Evolutionary conservation across 2,888 invertebrate genomes (phyloP).

Genomic region (Pristionchus exspectatus): DNA sequence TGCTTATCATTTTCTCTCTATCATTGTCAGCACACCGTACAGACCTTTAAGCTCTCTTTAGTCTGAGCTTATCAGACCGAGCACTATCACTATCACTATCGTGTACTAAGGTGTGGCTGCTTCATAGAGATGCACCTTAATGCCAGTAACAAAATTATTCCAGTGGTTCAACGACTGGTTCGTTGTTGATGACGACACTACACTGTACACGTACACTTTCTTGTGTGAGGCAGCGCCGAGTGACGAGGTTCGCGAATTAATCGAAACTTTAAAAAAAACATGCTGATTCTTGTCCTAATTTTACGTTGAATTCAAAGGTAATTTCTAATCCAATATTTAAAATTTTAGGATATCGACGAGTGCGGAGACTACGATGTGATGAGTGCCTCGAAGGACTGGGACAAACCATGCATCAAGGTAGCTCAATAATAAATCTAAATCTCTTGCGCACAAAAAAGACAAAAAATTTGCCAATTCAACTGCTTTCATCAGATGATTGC

Average conservation of each 20-base stretch:
- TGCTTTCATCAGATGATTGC: no score
- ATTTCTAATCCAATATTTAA: not conserved
- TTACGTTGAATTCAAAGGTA: no score
- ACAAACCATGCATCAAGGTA: not conserved
- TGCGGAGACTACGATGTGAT: not conserved
- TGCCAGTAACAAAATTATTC: not conserved
- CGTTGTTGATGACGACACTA: not conserved
- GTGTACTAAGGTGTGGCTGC: no score
- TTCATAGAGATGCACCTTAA: no score
- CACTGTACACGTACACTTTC: not conserved
- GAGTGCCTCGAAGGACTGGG: not conserved
- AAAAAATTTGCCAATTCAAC: no score
- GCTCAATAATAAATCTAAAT: not conserved
- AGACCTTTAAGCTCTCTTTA: not conserved
- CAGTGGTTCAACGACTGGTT: conserved; percentile 8
- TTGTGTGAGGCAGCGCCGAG: not conserved
- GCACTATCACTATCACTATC: no score
- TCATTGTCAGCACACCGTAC: not conserved
- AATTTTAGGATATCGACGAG: not conserved
- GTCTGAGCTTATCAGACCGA: no score
- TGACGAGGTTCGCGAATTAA: not conserved
- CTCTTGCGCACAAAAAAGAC: no score
- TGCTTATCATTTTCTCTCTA: not conserved
- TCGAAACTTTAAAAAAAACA: not conserved
- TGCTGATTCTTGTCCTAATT: not conserved